A percentile compares a stretch with the other conserved stretches of the same genome.
Conservation (phyloP, 2,888 invertebrate genomes). For the Branchellion lobata region DNA sequence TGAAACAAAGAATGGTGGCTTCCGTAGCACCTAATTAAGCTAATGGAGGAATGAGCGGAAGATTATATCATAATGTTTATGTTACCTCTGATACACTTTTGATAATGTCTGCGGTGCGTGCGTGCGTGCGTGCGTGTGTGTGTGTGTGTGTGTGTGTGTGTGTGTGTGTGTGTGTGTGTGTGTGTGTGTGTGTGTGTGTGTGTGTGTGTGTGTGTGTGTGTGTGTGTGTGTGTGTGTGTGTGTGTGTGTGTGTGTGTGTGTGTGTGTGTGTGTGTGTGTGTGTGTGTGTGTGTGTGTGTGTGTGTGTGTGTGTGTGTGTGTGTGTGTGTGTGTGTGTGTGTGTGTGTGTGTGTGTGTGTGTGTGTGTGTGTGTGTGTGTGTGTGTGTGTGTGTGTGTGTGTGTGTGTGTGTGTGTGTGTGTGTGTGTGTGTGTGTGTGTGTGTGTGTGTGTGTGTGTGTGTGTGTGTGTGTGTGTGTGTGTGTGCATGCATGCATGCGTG, state of each 20-base stretch:
- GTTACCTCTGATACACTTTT: neutral
- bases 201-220: constrained; percentile 32
- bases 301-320: constrained; percentile 23
- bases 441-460: constrained; percentile 23
- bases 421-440: constrained; percentile 23
- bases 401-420: neutral
- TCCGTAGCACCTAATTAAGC: neutral
- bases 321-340: constrained; percentile 23
- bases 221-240: constrained; percentile 26
- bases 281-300: constrained; percentile 23
- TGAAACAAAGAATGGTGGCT: too few relatives aligned
- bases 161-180: constrained; percentile 18
- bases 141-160: constrained; percentile 25
- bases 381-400: too few relatives aligned
- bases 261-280: constrained; percentile 23
- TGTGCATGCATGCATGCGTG: too few relatives aligned
- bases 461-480: constrained; percentile 20
- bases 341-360: neutral
- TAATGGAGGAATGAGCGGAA: neutral
- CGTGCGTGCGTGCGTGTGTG: constrained; percentile 16
- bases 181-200: constrained; percentile 29
- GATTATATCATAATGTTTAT: neutral
- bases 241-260: constrained; percentile 24
- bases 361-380: too few relatives aligned
- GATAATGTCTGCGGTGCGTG: neutral